Evolutionary conservation across 2,888 invertebrate species (phyloP), one percentile per base, ranked within the genome.

Genomic region (Eupelmus urozonus): DNA sequence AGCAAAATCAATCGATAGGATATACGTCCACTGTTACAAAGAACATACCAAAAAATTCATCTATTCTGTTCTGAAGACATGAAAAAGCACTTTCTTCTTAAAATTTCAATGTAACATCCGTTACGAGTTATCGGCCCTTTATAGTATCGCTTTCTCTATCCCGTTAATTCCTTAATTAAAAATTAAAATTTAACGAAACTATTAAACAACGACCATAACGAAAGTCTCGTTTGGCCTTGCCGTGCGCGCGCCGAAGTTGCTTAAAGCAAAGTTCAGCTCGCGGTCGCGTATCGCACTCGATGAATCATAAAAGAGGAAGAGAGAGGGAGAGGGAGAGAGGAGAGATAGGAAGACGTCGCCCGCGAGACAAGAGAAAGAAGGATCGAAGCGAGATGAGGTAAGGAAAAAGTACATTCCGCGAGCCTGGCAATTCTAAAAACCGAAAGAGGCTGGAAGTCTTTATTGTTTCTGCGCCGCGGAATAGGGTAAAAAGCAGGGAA

Each of bases 131-230:
- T 53, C 51, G 20, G 11, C 23, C 25, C 57, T 13, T 45, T 42
- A 20, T n/a, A 25, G n/a, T 65, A 73, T 45, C 65, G 23, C 29
- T 63, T 25, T 20, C 53, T 3, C 9, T 5, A 34, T 49, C 16
- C n/a, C 60, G 65, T 65, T 65, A 73, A 73, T 65, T 73, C 29
- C 57, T 57, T 73, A 73, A 73, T 65, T 73, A 73, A 73, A 65
- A 73, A 73, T 73, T 55, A 73, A 73, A 73, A 73, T 73, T 57
- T 57, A 73, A 73, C n/a, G 29, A 60, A 70, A 76, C 69, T 70
- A 62, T 70, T 29, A 70, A 76, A 70, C 75, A 75, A 75, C 27
- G 62, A n/a, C 53, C 53, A 42, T 75, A 76, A 63, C 27, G 63
- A 70, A 70, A 69, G 25, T 70, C 69, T 70, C 63, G 76, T 70